Percentiles rank a stretch among this genome's conserved stretches.
Evolutionary conservation across 2,888 invertebrate species (phyloP).

Genomic region (Sipha maydis): DNA sequence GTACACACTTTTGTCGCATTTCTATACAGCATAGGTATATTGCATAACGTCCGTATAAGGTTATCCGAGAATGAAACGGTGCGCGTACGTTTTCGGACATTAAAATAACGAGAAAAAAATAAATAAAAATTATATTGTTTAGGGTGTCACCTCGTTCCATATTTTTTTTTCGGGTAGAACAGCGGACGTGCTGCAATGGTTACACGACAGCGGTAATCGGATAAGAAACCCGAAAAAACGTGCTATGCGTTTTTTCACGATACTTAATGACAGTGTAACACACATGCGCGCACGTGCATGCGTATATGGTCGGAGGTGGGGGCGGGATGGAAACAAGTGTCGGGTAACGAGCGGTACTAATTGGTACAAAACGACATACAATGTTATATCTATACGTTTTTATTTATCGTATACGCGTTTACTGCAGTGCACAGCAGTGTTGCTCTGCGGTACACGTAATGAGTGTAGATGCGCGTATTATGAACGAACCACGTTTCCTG

Average conservation of each 20-base stretch:
- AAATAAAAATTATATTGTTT: not conserved
- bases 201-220: conserved; percentile 41
- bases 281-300: no score
- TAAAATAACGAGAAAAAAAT: not conserved
- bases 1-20: not conserved
- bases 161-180: conserved; percentile 26
- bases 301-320: no score
- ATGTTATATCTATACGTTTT: not conserved
- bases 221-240: conserved; percentile 52
- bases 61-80: conserved; percentile 5
- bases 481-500: not conserved
- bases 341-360: conserved; percentile 60
- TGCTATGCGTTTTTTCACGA: not conserved
- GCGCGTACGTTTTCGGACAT: not conserved
- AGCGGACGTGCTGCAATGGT: not conserved
- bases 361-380: conserved; percentile 40
- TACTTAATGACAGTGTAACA: not conserved
- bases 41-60: conserved; percentile 57
- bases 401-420: not conserved
- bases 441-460: not conserved
- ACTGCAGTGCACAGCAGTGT: not conserved
- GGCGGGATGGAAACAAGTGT: conserved; percentile 34
- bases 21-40: not conserved
- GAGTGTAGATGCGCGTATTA: no score
- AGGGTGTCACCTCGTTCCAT: conserved; percentile 44